A percentile compares a stretch with the other conserved stretches of the same genome.
Evolutionary conservation across 2,113 vertebrate genomes (phyloP).

Genomic region (Psammodynastes pulverulentus): DNA sequence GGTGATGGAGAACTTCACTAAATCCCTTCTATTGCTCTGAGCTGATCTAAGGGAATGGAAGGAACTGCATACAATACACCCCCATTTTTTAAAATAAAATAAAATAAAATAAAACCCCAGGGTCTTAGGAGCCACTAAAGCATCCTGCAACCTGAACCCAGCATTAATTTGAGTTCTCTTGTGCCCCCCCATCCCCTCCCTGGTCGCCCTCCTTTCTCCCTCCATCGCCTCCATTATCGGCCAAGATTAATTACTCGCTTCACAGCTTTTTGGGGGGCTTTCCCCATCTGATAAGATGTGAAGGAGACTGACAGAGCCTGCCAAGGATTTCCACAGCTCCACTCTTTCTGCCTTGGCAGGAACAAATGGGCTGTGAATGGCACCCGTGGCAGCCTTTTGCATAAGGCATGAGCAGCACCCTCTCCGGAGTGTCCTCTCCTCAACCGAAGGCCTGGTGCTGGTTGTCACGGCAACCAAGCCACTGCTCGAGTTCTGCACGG

Average conservation of each 20-base stretch:
- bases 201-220: slow-evolving; percentile 17
- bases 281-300: slow-evolving; percentile 66
- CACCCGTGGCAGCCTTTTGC: not conserved
- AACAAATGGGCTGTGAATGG: accelerated
- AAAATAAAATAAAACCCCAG: not conserved
- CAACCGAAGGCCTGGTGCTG: not conserved
- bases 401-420: not conserved
- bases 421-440: not conserved
- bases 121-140: not conserved
- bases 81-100: not conserved
- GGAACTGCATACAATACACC: not conserved
- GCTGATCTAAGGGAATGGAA: not conserved
- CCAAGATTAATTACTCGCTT: slow-evolving; percentile 65
- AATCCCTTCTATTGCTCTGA: not conserved
- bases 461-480: slow-evolving; percentile 7
- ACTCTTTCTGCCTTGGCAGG: slow-evolving; percentile 22
- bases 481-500: not conserved
- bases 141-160: not conserved
- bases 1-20: not conserved
- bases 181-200: not conserved
- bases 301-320: slow-evolving; percentile 64
- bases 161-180: not conserved
- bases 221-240: slow-evolving; percentile 34
- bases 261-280: slow-evolving; percentile 50
- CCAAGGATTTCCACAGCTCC: slow-evolving; percentile 58